Conservation (phyloP, 2,113 vertebrate genomes). For the Lipotes vexillifer region DNA sequence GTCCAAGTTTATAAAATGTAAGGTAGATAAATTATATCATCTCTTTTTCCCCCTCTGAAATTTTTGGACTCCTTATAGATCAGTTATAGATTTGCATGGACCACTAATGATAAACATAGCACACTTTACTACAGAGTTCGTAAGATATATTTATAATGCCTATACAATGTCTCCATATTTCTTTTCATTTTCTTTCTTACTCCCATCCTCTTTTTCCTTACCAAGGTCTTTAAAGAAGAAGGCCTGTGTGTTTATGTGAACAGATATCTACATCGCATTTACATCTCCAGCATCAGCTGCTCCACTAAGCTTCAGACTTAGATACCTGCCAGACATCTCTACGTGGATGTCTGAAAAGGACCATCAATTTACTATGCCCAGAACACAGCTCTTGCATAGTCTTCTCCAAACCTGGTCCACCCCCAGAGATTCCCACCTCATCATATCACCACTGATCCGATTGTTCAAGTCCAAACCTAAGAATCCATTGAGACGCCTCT, state of each 20-base stretch:
- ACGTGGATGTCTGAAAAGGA: not conserved
- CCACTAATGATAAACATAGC: not conserved
- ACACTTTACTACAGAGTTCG: not conserved
- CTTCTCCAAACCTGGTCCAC: not conserved
- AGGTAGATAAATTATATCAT: not conserved
- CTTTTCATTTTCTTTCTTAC: not conserved
- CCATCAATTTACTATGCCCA: not conserved
- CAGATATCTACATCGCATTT: not conserved
- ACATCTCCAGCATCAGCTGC: not conserved
- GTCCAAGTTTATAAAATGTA: not conserved
- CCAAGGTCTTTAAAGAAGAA: not conserved
- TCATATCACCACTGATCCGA: not conserved
- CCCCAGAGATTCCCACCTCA: not conserved
- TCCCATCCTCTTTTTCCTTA: not conserved
- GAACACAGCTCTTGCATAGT: not conserved
- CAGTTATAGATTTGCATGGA: not conserved
- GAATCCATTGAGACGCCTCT: not conserved
- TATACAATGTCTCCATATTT: not conserved
- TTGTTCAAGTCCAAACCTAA: not conserved
- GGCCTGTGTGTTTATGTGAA: not conserved
- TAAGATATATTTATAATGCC: not conserved
- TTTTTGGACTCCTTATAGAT: not conserved
- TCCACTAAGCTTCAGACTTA: not conserved
- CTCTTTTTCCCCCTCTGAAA: not conserved
- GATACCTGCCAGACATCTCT: not conserved